Percentiles rank a stretch among this genome's conserved stretches.
These are phyloP conservation scores for Bombus superbus DNA, from an alignment of 1,140 invertebrate genomes.

Conservation along the genomic window DNA sequence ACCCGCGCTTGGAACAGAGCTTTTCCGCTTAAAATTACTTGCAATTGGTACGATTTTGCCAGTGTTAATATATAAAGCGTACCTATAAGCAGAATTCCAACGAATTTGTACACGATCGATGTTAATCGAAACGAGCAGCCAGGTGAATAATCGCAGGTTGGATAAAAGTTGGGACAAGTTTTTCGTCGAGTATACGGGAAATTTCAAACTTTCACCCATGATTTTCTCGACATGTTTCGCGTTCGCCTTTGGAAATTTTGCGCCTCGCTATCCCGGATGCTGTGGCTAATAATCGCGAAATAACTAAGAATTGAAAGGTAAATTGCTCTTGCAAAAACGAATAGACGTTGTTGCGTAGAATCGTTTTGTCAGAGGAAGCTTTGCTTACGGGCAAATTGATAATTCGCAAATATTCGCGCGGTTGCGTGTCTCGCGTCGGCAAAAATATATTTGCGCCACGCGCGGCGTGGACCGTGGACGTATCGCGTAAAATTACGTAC, in stretches of 20 bases:
- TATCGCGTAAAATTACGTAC: slow-evolving; percentile 12
- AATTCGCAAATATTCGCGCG: background rate
- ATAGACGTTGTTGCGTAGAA: background rate
- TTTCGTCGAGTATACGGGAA: background rate
- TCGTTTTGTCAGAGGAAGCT: background rate
- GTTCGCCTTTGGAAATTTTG: background rate
- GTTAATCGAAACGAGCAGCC: background rate
- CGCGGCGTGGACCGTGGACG: background rate
- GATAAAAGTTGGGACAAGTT: background rate
- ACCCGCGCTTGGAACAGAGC: too few relatives aligned
- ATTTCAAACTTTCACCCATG: background rate
- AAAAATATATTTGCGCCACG: background rate
- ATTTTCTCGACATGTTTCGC: background rate
- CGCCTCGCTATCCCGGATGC: background rate
- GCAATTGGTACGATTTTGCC: too few relatives aligned
- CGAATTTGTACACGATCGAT: background rate
- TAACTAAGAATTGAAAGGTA: background rate
- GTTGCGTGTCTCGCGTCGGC: too few relatives aligned
- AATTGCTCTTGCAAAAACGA: background rate
- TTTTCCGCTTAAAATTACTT: too few relatives aligned
- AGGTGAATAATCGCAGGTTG: background rate
- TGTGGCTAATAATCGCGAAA: too few relatives aligned
- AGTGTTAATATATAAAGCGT: too few relatives aligned
- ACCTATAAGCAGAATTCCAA: too few relatives aligned
- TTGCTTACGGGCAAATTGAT: too few relatives aligned